phyloP scores from a whole-genome alignment of 2,888 invertebrate species.

The Spatulosminthurus flaviceps region DNA sequence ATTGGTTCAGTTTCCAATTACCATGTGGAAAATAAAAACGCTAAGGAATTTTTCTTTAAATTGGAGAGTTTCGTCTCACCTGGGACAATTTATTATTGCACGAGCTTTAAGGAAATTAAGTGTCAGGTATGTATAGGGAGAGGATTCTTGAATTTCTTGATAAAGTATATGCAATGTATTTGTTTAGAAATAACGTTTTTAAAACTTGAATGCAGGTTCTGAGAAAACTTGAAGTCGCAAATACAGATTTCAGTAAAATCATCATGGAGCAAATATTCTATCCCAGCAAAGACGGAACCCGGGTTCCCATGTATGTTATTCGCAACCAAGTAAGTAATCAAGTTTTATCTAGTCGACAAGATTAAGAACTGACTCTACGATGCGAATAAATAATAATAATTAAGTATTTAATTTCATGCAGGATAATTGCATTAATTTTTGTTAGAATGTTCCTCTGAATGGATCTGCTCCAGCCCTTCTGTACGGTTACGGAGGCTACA shows the following conservation, averaged over 20 bases:
- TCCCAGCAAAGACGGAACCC: constrained; percentile 89
- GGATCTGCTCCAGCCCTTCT: constrained; percentile 28
- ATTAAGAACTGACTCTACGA: no score
- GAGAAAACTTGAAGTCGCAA: constrained; percentile 63
- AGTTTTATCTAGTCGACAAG: no score
- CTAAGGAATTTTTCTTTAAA: background rate
- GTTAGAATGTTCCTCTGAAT: background rate
- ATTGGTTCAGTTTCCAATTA: background rate
- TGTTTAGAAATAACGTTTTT: no score
- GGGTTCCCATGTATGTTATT: constrained; percentile 95
- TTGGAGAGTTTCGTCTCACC: background rate
- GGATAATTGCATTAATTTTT: no score
- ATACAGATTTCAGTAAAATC: constrained; percentile 69
- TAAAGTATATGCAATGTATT: no score
- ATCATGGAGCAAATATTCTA: constrained; percentile 92
- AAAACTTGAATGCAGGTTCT: no score
- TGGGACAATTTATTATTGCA: constrained; percentile 1
- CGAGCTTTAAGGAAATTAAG: background rate
- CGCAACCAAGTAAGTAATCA: constrained; percentile 74
- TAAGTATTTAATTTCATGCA: no score
- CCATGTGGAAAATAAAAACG: background rate
- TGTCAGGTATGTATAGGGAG: no score
- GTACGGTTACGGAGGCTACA: constrained; percentile 43
- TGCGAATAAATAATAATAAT: no score
- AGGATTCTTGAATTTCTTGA: no score